These are phyloP conservation scores for Ophonus ardosiacus DNA, from an alignment of 2,888 invertebrate genomes.

Conservation along the genomic window DNA sequence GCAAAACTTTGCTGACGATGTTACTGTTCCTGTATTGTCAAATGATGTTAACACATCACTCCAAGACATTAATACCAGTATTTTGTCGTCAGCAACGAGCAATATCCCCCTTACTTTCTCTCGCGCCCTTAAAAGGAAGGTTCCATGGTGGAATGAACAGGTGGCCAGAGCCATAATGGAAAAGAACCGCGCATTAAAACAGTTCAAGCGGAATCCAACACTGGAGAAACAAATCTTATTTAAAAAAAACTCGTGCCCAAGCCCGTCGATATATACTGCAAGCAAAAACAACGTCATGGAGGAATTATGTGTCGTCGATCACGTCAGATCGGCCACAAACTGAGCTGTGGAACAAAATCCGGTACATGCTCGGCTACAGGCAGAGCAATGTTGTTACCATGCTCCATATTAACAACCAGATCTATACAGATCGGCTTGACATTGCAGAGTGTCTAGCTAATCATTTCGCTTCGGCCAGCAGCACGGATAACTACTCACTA, in stretches of 20 bases:
- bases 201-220: background rate
- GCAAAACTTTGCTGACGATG: conserved; percentile 19
- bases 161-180: conserved; percentile 7
- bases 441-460: conserved; percentile 28
- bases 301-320: conserved; percentile 34
- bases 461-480: background rate
- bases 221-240: too few relatives aligned
- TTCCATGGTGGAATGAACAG: conserved; percentile 12
- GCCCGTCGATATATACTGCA: conserved; percentile 19
- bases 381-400: background rate
- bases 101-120: background rate
- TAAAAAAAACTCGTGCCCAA: background rate
- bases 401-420: conserved; percentile 20
- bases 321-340: background rate
- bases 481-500: conserved; percentile 6
- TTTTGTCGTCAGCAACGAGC: conserved; percentile 8
- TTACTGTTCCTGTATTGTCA: background rate
- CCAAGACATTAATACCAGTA: background rate
- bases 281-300: conserved; percentile 28
- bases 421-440: conserved; percentile 2
- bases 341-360: conserved; percentile 43
- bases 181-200: conserved; percentile 16
- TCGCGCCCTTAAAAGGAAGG: background rate
- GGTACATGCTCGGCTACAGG: conserved; percentile 40
- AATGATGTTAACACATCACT: conserved; percentile 13